These are phyloP conservation scores for Clarias macrocephalus DNA, from an alignment of 2,113 vertebrate species.

Conservation along the genomic window DNA sequence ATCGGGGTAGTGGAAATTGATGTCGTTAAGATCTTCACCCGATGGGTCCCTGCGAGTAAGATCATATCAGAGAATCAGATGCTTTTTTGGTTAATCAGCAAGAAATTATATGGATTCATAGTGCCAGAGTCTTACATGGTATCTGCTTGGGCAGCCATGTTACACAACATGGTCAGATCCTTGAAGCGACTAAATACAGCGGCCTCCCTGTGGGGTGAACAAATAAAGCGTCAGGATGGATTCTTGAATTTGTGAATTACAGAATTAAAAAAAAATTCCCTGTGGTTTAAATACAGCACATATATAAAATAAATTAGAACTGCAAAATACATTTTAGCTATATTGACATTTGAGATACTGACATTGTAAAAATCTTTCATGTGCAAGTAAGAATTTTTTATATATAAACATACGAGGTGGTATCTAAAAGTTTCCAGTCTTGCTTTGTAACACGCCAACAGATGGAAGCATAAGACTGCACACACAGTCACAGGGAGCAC, in stretches of 20 bases:
- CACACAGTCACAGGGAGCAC: too few relatives aligned
- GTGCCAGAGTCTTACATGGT: slow-evolving; percentile 68
- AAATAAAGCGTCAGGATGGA: slow-evolving; percentile 39
- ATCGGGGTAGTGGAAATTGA: slow-evolving; percentile 68
- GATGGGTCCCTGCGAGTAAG: slow-evolving; percentile 58
- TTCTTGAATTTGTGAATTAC: background rate
- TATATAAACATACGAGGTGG: too few relatives aligned
- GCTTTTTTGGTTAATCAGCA: background rate
- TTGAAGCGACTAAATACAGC: slow-evolving; percentile 74
- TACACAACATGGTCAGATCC: slow-evolving; percentile 82
- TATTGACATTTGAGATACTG: too few relatives aligned
- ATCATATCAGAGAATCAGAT: background rate
- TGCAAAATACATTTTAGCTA: background rate
- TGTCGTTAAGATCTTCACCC: slow-evolving; percentile 53
- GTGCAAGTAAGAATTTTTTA: too few relatives aligned
- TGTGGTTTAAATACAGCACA: background rate
- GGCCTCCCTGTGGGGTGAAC: slow-evolving; percentile 73
- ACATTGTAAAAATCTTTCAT: too few relatives aligned
- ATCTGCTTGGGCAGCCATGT: slow-evolving; percentile 66
- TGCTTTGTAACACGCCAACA: too few relatives aligned
- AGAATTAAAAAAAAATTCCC: background rate
- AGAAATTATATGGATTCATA: background rate
- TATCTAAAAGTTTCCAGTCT: too few relatives aligned
- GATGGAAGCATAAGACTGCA: too few relatives aligned
- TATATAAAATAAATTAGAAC: background rate